Base-by-base conservation (phyloP, 1,140 invertebrate genomes). In the Dinoponera quadriceps region DNA sequence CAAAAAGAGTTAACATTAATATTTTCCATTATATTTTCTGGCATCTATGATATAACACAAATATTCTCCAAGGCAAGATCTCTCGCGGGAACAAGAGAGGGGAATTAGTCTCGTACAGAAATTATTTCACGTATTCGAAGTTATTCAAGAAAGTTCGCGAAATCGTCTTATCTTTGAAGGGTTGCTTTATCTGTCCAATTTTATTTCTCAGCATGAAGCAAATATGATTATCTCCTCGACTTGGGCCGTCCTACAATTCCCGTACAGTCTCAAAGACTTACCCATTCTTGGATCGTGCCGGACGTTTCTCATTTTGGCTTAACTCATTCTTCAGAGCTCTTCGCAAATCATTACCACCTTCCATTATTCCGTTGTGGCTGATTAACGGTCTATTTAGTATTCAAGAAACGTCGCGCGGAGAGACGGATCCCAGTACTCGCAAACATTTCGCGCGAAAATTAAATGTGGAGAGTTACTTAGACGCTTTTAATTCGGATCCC, bases 141-240 rank as follows among this genome's bases (percentile, higher is more conserved):
- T 65, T 38, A 65, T 38, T 65, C 29, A n/a, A 65, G 11, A 65
- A 38, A 48, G 63, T 65, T 65, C 13, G 38, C 22, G 33, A 65
- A 48, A 38, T 48, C 44, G 38, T 65, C 44, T 63, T 65, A 22
- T 65, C 63, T 38, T 13, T 3, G 38, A 44, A 18, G 33, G 13
- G 5, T 65, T 22, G 20, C 22, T 48, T 65, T 22, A 22, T 22
- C 11, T 5, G 13, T 65, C n/a, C 22, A 65, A 65, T 65, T 44
- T 16, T 65, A 44, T 44, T 20, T 25, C 48, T 48, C 38, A 22
- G 11, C n/a, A 65, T 65, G 3, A 65, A 48, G 20, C 20, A 44
- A 65, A 48, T 38, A 38, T 38, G 13, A 65, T 65, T 20, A 44
- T 65, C 1, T 13, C 29, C 4, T 65, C 18, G 27, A 13, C 33